Percentiles rank a stretch among this genome's conserved stretches.
Conservation (phyloP, 2,113 vertebrate genomes). For the Tragelaphus scriptus region DNA sequence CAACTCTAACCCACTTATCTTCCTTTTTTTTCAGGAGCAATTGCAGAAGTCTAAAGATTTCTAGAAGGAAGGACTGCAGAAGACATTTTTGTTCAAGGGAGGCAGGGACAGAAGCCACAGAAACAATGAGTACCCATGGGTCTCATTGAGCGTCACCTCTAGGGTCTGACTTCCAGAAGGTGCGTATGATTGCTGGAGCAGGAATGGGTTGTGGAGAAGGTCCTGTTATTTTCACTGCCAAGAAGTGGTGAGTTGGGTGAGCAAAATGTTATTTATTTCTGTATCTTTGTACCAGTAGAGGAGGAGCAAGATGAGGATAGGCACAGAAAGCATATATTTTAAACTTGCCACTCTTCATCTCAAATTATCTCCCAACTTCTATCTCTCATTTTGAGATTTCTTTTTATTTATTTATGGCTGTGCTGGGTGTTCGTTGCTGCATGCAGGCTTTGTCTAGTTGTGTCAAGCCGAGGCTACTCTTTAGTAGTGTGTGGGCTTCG, state of each 20-base stretch:
- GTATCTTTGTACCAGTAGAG: background rate
- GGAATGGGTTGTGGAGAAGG: background rate
- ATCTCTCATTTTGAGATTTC: background rate
- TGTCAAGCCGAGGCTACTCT: background rate
- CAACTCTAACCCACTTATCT: background rate
- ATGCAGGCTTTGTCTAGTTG: background rate
- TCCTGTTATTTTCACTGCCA: background rate
- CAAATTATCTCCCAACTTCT: constrained; percentile 11
- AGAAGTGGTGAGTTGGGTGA: constrained; percentile 17
- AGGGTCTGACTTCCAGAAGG: constrained; percentile 39
- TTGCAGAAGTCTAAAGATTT: constrained; percentile 36
- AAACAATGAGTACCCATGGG: background rate
- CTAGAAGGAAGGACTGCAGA: constrained; percentile 6
- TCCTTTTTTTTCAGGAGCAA: constrained; percentile 46
- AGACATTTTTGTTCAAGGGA: constrained; percentile 4
- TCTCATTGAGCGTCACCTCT: background rate
- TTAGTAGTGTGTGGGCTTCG: background rate
- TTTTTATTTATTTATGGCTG: background rate
- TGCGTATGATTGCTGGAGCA: constrained; percentile 31
- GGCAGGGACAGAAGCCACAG: constrained; percentile 8
- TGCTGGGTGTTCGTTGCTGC: background rate
- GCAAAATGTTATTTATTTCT: background rate
- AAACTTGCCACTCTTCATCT: background rate
- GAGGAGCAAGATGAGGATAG: background rate
- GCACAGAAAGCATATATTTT: background rate